These are phyloP conservation scores for Ypsolopha scabrella DNA, from an alignment of 2,888 invertebrate species.

Conservation along the genomic window DNA sequence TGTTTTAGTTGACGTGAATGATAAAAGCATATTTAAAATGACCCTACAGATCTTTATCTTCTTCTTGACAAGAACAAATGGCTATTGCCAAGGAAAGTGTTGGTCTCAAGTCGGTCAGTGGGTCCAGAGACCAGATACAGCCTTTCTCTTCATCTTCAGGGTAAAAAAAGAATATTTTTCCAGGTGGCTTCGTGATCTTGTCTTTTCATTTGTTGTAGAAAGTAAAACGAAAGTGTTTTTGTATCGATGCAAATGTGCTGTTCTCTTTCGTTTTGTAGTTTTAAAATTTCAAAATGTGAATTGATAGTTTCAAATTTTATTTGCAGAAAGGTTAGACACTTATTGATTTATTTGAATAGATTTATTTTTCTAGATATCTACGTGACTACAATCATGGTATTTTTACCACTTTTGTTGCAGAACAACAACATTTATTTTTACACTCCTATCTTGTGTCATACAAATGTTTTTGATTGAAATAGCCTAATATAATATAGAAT, in stretches of 20 bases:
- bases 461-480: too few species aligned
- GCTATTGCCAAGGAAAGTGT: conserved; percentile 42
- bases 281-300: too few species aligned
- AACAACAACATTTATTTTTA: too few species aligned
- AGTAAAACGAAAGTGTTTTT: conserved; percentile 23
- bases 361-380: not conserved
- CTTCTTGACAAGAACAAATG: not conserved
- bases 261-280: conserved; percentile 10
- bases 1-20: too few species aligned
- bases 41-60: too few species aligned
- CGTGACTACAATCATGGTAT: too few species aligned
- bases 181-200: conserved; percentile 34
- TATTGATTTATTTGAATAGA: not conserved
- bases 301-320: too few species aligned
- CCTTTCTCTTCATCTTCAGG: conserved; percentile 44
- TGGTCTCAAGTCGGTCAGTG: conserved; percentile 43
- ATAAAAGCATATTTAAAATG: too few species aligned
- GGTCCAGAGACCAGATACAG: conserved; percentile 29
- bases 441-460: too few species aligned
- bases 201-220: conserved; percentile 20
- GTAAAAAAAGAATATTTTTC: conserved; percentile 23
- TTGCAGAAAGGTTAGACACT: too few species aligned
- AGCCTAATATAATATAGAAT: too few species aligned
- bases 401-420: too few species aligned
- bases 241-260: conserved; percentile 15